A percentile compares a stretch with the other conserved stretches of the same genome.
Evolutionary conservation across 30 jellyfish, hydroid and myxozoan genomes (phyloP).

Genomic region (Aurelia aurita complex sp. Pacific): DNA sequence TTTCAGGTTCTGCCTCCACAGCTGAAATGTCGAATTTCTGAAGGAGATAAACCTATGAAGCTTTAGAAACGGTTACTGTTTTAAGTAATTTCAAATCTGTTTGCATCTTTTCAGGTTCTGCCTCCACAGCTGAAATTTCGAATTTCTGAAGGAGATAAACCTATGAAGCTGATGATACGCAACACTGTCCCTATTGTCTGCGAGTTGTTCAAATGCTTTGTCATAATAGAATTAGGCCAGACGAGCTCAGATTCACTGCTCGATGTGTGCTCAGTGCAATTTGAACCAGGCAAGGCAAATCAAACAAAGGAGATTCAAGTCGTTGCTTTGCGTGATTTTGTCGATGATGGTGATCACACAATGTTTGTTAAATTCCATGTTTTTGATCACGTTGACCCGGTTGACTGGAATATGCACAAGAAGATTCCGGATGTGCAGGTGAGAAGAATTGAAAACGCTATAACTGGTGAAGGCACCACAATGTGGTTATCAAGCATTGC

Average conservation of each 20-base stretch:
- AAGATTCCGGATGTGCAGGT: slow-evolving; percentile 87
- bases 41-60: slow-evolving; percentile 77
- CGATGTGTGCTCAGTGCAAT: slow-evolving; percentile 72
- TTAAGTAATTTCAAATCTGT: neutral
- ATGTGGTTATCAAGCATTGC: too few relatives aligned
- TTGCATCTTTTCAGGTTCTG: slow-evolving; percentile 16
- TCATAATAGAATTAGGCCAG: slow-evolving; percentile 82
- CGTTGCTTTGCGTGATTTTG: slow-evolving; percentile 88
- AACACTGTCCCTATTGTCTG: slow-evolving; percentile 90
- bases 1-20: slow-evolving; percentile 55
- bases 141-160: slow-evolving; percentile 79
- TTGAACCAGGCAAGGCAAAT: slow-evolving; percentile 66
- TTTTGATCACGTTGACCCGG: slow-evolving; percentile 85
- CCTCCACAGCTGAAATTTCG: slow-evolving; percentile 61
- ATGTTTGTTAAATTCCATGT: slow-evolving; percentile 70
- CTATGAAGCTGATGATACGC: slow-evolving; percentile 49
- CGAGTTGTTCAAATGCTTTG: slow-evolving; percentile 61
- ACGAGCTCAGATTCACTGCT: slow-evolving; percentile 54
- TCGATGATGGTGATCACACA: slow-evolving; percentile 89
- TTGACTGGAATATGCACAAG: slow-evolving; percentile 84
- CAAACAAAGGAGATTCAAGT: slow-evolving; percentile 73
- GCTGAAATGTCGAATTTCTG: slow-evolving; percentile 60
- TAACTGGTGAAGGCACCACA: too few relatives aligned
- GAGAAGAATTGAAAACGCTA: neutral
- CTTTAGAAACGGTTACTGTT: neutral